Evolutionary conservation across 92 coral and sea anemone genomes (phyloP), one percentile per base, ranked within the genome.

Genomic region (Porites cylindrica): DNA sequence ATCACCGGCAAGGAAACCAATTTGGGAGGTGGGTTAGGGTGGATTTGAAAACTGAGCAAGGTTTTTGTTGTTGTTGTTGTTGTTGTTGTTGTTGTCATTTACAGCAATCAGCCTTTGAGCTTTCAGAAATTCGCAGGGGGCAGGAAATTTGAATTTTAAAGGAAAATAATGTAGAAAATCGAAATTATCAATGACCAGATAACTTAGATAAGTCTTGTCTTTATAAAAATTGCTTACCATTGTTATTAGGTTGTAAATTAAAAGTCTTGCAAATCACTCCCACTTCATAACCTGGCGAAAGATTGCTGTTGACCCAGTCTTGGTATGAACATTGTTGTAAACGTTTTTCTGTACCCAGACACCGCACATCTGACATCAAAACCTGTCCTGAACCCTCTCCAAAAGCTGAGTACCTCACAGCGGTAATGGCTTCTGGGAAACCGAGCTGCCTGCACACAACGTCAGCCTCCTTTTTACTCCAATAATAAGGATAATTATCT

Each of bases 201-300:
- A 29, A 29, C 32, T 29, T 0, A 29, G 1, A 29, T 29, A 29
- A 29, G 32, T 29, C 32, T 1, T 29, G 32, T 29, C 32, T 29
- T 29, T 1, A 29, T 29, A 29, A 29, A 29, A 29, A 29, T 29
- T 29, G 1, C 32, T 29, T 21, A 77, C 81, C 26, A 38, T 10
- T 8, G 38, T 16, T 14, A 60, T 29, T 59, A 6, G 81, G 21
- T 1, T 60, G 3, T 13, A 61, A 38, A 13, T 62, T 24, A 61
- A 6, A 70, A n/a, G 81, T 59, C 54, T 77, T 77, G 63, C 81
- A 77, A 5, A 77, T 62, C 18, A 77, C 70, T 7, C 81, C 81
- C 52, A 43, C 70, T 61, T 32, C 81, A 24, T 38, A 1, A 10
- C 0, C 0, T 5, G 18, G 13, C 17, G 0, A 4, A 1, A 2